phyloP scores from a whole-genome alignment of 2,797 vertebrate genomes.

The Chelonia mydas region DNA sequence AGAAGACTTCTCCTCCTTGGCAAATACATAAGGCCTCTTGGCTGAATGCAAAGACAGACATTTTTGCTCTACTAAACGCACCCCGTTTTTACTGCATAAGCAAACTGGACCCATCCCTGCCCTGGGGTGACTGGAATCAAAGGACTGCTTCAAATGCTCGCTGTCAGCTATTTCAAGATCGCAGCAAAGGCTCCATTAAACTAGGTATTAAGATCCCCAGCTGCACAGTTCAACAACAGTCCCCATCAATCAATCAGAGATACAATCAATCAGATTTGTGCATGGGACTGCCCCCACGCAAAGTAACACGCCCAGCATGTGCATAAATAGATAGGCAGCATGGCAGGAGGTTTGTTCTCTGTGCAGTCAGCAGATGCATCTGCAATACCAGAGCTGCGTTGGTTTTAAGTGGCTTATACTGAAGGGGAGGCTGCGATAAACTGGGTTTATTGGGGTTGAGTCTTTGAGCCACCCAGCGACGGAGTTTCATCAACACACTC shows the following conservation, averaged over 20 bases:
- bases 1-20: neutral
- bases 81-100: neutral
- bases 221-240: neutral
- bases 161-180: neutral
- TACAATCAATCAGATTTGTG: neutral
- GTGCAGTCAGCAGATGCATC: neutral
- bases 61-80: neutral
- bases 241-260: neutral
- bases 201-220: neutral
- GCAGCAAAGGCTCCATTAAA: neutral
- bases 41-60: neutral
- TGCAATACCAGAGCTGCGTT: neutral
- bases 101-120: neutral
- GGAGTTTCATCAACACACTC: neutral
- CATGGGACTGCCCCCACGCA: neutral
- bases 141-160: neutral
- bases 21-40: neutral
- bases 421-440: neutral
- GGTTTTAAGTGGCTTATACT: neutral
- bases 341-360: neutral
- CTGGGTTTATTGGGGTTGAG: neutral
- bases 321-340: neutral
- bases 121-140: neutral
- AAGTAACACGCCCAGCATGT: neutral
- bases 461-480: neutral